Base-by-base conservation (phyloP, 2,797 vertebrate species). In the Enteromius afrohamiltoni region DNA sequence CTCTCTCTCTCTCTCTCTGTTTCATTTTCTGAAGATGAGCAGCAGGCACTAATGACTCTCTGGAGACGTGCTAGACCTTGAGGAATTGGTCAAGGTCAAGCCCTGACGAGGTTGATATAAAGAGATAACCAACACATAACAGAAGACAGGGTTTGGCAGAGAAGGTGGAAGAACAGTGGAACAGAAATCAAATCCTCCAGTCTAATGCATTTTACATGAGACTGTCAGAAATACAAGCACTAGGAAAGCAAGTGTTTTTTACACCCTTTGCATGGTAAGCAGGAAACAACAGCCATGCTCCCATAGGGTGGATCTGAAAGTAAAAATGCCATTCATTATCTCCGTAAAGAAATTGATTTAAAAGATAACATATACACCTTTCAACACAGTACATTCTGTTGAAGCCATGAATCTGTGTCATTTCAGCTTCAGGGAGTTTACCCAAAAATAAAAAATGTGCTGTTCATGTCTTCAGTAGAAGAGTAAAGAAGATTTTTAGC, bases 131-230 rank as follows among this genome's bases (percentile, higher is more conserved):
- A 67, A 67, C 45, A 31, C 60, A 19, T 62, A 51, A 74, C 51
- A 77, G 40, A 47, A 47, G 42, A 55, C 53, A 42, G 34, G 6
- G 26, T 70, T 70, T 80, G 34, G 65, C 49, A 42, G 78, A 45
- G 67, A 70, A 70, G 17, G 37, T 71, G 23, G 13, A 31, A 23
- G 73, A 77, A 58, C 16, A 53, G 34, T 9, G 42, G 31, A 49
- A 42, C n/a, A 8, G 42, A 75, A 55, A 79, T 62, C 23, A 45
- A 73, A 86, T 81, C 70, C 78, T 58, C n/a, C 23, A 4, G 10
- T 70, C 65, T 80, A 40, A 70, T 80, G 51, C 67, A 80, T 80
- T 80, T 70, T 80, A 26, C 79, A 80, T 70, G 23, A 70, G 51
- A 70, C 34, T 42, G 67, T 64, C 76, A 78, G 23, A 60, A 77